Conservation (phyloP, 2,113 vertebrate species). For the Leiothrix lutea region DNA sequence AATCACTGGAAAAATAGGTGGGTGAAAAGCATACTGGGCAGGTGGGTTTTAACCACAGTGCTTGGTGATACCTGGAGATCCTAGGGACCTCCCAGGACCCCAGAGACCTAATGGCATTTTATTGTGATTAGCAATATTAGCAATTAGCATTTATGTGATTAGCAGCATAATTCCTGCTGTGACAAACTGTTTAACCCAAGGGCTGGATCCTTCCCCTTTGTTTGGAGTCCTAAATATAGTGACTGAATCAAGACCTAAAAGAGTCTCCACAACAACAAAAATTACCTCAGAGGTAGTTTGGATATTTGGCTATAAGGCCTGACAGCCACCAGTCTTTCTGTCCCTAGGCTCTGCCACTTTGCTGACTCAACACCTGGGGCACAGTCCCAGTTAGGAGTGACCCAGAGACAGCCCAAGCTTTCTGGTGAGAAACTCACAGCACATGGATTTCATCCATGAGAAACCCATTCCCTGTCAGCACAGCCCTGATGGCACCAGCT, state of each 20-base stretch:
- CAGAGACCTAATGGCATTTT: neutral
- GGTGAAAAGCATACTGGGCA: neutral
- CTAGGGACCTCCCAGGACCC: neutral
- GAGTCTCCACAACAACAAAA: neutral
- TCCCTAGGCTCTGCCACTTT: neutral
- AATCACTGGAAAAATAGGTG: neutral
- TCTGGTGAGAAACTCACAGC: neutral
- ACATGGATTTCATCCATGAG: neutral
- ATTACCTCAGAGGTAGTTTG: neutral
- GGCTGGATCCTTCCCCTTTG: neutral
- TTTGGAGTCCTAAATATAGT: neutral
- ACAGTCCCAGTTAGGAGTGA: neutral
- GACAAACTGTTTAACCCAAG: neutral
- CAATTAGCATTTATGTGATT: too few relatives aligned
- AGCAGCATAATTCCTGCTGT: neutral
- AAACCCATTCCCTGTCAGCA: neutral
- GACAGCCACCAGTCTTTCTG: neutral
- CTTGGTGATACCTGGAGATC: neutral
- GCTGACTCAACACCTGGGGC: neutral
- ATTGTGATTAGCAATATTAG: neutral
- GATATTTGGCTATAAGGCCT: neutral
- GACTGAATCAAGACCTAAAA: neutral
- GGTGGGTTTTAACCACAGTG: neutral
- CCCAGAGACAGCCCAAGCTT: neutral
- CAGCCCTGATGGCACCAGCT: neutral